Evolutionary conservation across 2,113 vertebrate species (phyloP).

Genomic region (Mola mola): DNA sequence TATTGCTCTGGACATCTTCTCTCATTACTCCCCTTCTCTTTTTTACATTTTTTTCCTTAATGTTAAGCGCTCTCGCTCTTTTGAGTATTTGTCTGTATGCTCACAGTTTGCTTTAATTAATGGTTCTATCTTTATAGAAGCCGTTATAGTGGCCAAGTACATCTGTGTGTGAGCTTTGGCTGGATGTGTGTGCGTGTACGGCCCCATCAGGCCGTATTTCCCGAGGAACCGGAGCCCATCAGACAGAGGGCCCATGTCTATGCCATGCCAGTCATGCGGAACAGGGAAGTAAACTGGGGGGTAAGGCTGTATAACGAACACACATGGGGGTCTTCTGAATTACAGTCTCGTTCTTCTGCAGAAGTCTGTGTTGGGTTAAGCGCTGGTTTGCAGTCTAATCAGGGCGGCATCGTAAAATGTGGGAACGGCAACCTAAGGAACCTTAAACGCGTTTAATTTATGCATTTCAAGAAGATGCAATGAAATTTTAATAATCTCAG

Average conservation of each 20-base stretch:
- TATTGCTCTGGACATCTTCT: slow-evolving; percentile 60
- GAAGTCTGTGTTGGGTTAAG: slow-evolving; percentile 62
- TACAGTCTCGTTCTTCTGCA: slow-evolving; percentile 50
- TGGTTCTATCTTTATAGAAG: not conserved
- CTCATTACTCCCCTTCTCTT: slow-evolving; percentile 20
- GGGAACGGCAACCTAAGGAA: slow-evolving; percentile 35
- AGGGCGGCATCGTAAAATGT: slow-evolving; percentile 50
- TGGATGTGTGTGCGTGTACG: too few species aligned
- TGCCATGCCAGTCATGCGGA: slow-evolving; percentile 62
- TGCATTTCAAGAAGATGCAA: slow-evolving; percentile 27
- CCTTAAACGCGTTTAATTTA: slow-evolving; percentile 21
- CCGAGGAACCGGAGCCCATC: slow-evolving; percentile 46
- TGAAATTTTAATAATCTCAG: slow-evolving; percentile 27
- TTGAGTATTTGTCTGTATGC: not conserved
- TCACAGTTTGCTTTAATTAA: too few species aligned
- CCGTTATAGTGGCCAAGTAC: not conserved
- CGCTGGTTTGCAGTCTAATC: slow-evolving; percentile 49
- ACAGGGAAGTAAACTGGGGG: slow-evolving; percentile 59
- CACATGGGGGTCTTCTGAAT: slow-evolving; percentile 60
- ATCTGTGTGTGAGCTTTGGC: slow-evolving; percentile 3
- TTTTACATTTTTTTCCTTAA: slow-evolving; percentile 14
- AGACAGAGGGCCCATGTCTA: slow-evolving; percentile 59
- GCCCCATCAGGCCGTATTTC: slow-evolving; percentile 59
- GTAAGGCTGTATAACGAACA: slow-evolving; percentile 48
- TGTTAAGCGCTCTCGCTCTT: not conserved